Conservation (phyloP, 2,888 invertebrate species). For the Apocheima hispidaria region DNA sequence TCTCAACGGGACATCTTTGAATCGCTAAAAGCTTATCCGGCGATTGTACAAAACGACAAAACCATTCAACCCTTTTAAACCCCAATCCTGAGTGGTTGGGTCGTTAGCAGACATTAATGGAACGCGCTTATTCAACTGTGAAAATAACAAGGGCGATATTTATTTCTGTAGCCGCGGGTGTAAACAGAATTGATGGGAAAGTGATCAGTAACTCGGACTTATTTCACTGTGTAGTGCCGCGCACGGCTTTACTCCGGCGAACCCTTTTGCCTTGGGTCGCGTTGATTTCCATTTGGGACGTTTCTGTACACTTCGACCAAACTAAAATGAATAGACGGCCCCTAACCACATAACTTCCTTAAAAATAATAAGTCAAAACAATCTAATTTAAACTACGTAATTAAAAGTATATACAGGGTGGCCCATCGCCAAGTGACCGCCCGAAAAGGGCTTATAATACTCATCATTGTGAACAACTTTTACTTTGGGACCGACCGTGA, state of each 20-base stretch:
- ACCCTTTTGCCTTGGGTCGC: constrained; percentile 6
- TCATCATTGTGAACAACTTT: too few species aligned
- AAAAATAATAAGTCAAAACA: too few species aligned
- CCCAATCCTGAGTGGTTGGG: constrained; percentile 84
- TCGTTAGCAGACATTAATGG: constrained; percentile 86
- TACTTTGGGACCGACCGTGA: too few species aligned
- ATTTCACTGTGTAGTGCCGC: constrained; percentile 7
- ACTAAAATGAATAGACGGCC: too few species aligned
- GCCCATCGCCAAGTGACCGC: too few species aligned
- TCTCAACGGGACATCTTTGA: constrained; percentile 75
- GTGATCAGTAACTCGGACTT: constrained; percentile 23
- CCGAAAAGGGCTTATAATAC: too few species aligned
- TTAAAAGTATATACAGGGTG: too few species aligned
- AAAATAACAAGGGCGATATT: constrained; percentile 76
- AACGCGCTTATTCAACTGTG: constrained; percentile 79
- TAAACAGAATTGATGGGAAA: constrained; percentile 31
- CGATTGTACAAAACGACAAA: constrained; percentile 79
- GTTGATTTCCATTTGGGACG: neutral
- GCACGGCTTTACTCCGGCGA: neutral
- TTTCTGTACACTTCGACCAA: neutral
- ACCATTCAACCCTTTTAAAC: constrained; percentile 85
- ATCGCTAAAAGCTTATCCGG: constrained; percentile 82
- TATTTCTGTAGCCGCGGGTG: constrained; percentile 35
- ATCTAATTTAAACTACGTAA: too few species aligned
- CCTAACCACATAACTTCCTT: too few species aligned